A percentile compares a stretch with the other conserved stretches of the same genome.
phyloP scores from a whole-genome alignment of 2,113 vertebrate species.

The Mirounga angustirostris region DNA sequence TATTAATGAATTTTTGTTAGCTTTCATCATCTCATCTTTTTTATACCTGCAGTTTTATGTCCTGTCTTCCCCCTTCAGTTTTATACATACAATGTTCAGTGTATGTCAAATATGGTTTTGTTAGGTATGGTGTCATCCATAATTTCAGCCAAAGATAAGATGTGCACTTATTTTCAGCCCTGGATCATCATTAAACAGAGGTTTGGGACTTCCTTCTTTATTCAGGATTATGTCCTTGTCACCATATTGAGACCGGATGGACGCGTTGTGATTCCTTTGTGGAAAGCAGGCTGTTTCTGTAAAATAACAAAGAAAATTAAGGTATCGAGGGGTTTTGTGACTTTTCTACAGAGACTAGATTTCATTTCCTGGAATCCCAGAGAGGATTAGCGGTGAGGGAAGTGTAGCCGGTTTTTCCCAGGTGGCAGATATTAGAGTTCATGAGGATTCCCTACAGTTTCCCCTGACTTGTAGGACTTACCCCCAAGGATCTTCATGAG shows the following conservation, averaged over 20 bases:
- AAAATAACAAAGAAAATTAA: conserved; percentile 27
- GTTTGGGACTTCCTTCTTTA: background rate
- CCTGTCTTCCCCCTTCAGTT: background rate
- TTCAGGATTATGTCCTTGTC: background rate
- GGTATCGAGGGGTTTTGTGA: background rate
- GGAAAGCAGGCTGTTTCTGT: background rate
- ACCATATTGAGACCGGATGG: background rate
- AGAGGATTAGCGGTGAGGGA: background rate
- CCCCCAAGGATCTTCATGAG: background rate
- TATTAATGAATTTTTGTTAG: background rate
- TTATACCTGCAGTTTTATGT: background rate
- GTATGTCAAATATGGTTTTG: background rate
- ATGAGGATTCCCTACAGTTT: background rate
- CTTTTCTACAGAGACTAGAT: background rate
- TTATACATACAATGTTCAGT: background rate
- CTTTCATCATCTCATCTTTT: background rate
- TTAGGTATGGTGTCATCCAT: background rate
- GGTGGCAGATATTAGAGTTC: background rate
- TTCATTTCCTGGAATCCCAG: conserved; percentile 3
- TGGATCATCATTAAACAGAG: background rate
- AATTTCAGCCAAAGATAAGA: background rate
- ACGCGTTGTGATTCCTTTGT: background rate
- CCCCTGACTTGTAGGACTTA: background rate
- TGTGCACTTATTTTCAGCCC: background rate
- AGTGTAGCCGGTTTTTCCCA: background rate